A percentile compares a stretch with the other conserved stretches of the same genome.
Conservation (phyloP, 2,113 vertebrate genomes). For the Penelope pileata region DNA sequence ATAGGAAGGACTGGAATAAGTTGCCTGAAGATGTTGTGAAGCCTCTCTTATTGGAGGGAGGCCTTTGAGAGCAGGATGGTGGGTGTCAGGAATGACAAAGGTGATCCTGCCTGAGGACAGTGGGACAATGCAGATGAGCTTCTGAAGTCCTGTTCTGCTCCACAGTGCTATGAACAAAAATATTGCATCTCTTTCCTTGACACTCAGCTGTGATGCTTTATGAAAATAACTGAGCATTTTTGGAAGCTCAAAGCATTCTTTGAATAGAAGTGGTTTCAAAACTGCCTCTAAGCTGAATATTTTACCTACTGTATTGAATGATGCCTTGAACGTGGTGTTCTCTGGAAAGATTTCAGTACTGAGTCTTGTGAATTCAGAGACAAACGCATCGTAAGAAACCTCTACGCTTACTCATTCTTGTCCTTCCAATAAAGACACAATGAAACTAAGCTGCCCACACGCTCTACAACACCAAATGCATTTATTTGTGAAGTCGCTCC, state of each 20-base stretch:
- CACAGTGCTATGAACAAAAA: not conserved
- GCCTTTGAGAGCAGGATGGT: not conserved
- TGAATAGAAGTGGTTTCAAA: conserved; percentile 34
- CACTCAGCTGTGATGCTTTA: not conserved
- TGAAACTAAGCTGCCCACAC: not conserved
- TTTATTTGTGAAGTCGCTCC: not conserved
- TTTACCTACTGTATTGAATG: not conserved
- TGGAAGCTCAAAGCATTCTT: conserved; percentile 33
- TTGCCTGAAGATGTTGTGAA: not conserved
- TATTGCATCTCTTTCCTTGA: not conserved
- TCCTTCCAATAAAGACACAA: not conserved
- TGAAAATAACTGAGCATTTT: not conserved
- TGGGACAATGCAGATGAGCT: not conserved
- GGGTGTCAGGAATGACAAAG: not conserved
- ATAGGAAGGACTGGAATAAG: not conserved
- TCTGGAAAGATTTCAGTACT: not conserved
- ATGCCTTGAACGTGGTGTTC: not conserved
- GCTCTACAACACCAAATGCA: not conserved
- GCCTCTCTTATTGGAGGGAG: not conserved
- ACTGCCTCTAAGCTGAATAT: not conserved
- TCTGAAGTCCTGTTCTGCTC: not conserved
- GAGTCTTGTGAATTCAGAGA: not conserved
- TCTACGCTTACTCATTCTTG: not conserved
- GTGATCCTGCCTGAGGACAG: not conserved
- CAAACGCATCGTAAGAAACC: not conserved